Evolutionary conservation across 2,113 vertebrate species (phyloP), one percentile per base, ranked within the genome.

Genomic region (Colinus virginianus): DNA sequence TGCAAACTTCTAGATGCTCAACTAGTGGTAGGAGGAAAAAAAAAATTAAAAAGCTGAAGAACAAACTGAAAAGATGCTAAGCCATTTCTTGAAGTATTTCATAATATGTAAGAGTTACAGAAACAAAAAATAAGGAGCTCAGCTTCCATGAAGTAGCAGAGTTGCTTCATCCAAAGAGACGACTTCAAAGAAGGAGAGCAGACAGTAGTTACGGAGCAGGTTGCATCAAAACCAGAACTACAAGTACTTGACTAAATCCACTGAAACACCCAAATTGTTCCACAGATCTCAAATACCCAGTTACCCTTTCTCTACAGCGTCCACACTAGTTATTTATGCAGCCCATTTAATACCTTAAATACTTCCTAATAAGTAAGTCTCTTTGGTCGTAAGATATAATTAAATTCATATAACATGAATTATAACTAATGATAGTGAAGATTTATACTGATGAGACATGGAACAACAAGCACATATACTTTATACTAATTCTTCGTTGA

Each of bases 381-480:
- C 62, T 70, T 49, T 16, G 10, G n/a, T 58, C 83, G 42, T 18
- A 67, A 78, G 28, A 49, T 69, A 55, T 59, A 88, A 81, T 82
- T 92, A 56, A 82, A 75, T 38, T 91, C 82, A 78, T 36, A 86
- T 38, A 78, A 78, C 34, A 70, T 45, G 36, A 85, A 88, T 82
- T 88, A 51, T 70, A 91, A 88, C 18, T 82, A 86, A 93, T 91
- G 83, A 83, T 14, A n/a, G 30, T 45, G n/a, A 88, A 88, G 71
- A 61, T 61, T 88, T 75, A 85, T 49, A 56, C n/a, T 61, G 32
- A 78, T 82, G 71, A 91, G 42, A 83, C 77, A 91, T 13, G 25
- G 62, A 79, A 91, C 46, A 51, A 66, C 26, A n/a, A 90, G 75
- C 48, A 74, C 40, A 63, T 67, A 77, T 88, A 71, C 23, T 82